phyloP scores from a whole-genome alignment of 2,797 vertebrate species.

The Sebastes minor region DNA sequence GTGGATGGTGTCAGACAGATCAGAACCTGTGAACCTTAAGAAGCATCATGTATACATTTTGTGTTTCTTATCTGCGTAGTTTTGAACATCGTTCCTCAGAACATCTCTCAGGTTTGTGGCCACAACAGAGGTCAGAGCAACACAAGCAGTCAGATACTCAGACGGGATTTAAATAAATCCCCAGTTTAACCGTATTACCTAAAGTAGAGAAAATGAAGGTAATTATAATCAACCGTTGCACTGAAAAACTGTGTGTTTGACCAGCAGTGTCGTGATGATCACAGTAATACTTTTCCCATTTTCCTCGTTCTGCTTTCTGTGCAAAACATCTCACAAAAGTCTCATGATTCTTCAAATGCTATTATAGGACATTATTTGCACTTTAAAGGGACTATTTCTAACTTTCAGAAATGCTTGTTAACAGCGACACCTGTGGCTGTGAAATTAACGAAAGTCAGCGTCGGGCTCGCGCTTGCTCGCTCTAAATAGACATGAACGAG shows the following conservation, averaged over 20 bases:
- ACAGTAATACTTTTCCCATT: neutral
- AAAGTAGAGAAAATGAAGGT: constrained; percentile 17
- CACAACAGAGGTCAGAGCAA: neutral
- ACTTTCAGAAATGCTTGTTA: too few species aligned
- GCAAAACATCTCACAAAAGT: neutral
- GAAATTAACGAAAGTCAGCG: too few species aligned
- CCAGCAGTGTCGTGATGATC: neutral
- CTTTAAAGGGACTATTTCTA: neutral
- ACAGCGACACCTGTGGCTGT: too few species aligned
- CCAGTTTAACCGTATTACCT: constrained; percentile 14
- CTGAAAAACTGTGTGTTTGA: neutral
- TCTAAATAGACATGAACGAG: too few species aligned
- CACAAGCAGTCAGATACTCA: neutral
- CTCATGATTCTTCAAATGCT: rapidly evolving
- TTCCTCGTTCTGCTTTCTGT: too few species aligned
- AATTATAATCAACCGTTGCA: constrained; percentile 7
- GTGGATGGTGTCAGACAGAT: neutral
- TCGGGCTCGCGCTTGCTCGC: too few species aligned
- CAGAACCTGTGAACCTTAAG: neutral
- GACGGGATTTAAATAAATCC: constrained; percentile 24
- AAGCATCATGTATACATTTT: neutral
- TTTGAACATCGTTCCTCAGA: neutral
- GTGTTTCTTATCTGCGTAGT: neutral
- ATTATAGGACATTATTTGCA: too few species aligned
- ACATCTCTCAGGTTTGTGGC: neutral